Base-by-base conservation (phyloP, 2,797 vertebrate genomes). In the Sylvilagus floridanus region DNA sequence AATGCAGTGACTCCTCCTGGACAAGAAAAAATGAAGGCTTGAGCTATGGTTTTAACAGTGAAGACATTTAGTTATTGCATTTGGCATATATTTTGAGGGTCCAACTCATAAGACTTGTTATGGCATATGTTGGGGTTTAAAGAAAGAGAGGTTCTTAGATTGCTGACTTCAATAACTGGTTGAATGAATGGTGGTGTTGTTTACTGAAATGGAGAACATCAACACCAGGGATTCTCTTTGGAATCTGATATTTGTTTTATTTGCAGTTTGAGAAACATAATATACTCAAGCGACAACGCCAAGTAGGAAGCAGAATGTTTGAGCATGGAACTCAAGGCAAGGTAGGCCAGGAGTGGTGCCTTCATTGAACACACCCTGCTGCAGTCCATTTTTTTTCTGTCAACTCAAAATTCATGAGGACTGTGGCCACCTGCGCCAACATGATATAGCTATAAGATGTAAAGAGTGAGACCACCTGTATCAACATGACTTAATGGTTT, bases 401-500 rank as follows among this genome's bases (percentile, higher is more conserved):
- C 16, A 32, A 47, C 60, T 84, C 42, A 50, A 37, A 37, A 19
- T 52, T 83, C 35, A 12, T 47, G 54, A 79, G 21, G 78, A 32
- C 5, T 4, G 47, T 37, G 24, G 47, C 37, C 52, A 66, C 54
- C 83, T 85, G 28, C 52, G 66, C 62, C 63, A 17, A 62, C 22
- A 68, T 16, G 11, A 52, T 76, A 37, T 21, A 60, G 52, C 17
- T 66, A 19, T 47, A 75, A 73, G 72, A 32, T 37, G 32, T 63
- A 54, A 69, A 72, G 62, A 32, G 47, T 1, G 16, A 94, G n/a
- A 87, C 66, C 26, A 68, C 88, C 65, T 88, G 62, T 84, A 84
- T 89, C 90, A 86, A 94, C 50, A 86, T 26, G 79, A 93, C n/a
- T 76, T 68, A 14, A 42, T 77, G 79, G 52, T 91, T 91, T 89